These are phyloP conservation scores for Drosophila bunnanda DNA, from an alignment of 2,888 invertebrate genomes.

Conservation along the genomic window DNA sequence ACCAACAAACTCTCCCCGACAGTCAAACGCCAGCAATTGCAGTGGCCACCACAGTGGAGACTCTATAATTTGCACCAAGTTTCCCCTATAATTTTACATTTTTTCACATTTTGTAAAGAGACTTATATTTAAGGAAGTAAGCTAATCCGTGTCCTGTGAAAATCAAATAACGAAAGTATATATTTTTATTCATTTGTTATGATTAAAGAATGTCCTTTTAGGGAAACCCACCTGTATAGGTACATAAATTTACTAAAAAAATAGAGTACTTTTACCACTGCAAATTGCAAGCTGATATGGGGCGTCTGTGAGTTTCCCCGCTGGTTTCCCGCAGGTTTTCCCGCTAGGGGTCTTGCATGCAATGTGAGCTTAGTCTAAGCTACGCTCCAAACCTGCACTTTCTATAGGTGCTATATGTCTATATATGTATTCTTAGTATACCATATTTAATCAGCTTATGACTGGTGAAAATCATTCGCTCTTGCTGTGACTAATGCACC, in stretches of 20 bases:
- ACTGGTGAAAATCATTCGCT: conserved; percentile 24
- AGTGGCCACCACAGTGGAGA: not conserved
- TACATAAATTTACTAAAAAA: conserved; percentile 7
- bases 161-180: not conserved
- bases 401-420: conserved; percentile 22
- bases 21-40: not conserved
- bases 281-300: conserved; percentile 45
- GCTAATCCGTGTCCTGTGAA: not conserved
- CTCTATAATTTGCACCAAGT: not conserved
- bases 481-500: conserved; percentile 30
- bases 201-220: not conserved
- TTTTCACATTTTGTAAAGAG: not conserved
- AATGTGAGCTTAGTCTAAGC: conserved; percentile 35
- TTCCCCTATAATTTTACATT: too few species aligned
- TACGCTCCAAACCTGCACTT: conserved; percentile 34
- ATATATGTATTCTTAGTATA: conserved; percentile 12
- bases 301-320: conserved; percentile 27
- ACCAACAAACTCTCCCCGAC: conserved; percentile 51
- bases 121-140: not conserved
- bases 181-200: not conserved
- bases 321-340: not conserved
- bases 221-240: not conserved
- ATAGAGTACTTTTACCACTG: conserved; percentile 19
- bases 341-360: conserved; percentile 32
- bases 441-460: conserved; percentile 19